A percentile compares a stretch with the other conserved stretches of the same genome.
phyloP scores from a whole-genome alignment of 2,888 invertebrate genomes.

The Peribatodes rhomboidaria region DNA sequence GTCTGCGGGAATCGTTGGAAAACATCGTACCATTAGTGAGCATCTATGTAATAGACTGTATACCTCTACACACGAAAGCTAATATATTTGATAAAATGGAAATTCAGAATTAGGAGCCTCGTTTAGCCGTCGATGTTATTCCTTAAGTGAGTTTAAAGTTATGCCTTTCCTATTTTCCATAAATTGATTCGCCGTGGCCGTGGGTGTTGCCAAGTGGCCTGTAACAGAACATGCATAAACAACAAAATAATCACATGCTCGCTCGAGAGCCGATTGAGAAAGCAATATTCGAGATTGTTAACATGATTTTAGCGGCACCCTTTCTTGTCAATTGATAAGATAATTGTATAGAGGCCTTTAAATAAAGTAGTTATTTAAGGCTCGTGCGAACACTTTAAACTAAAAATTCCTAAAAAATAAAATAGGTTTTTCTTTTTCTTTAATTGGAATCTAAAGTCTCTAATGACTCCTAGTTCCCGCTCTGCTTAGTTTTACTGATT shows the following conservation, averaged over 20 bases:
- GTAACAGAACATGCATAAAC: conserved; percentile 18
- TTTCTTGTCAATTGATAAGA: conserved; percentile 19
- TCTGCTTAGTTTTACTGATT: not conserved
- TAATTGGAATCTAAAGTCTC: too few relatives aligned
- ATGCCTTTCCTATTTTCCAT: conserved; percentile 24
- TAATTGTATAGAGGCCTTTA: not conserved
- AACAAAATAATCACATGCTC: conserved; percentile 21
- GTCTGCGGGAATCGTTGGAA: not conserved
- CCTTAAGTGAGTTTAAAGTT: conserved; percentile 24
- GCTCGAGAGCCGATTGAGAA: conserved; percentile 22
- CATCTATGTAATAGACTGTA: too few relatives aligned
- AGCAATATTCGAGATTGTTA: conserved; percentile 20
- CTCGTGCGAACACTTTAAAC: too few relatives aligned
- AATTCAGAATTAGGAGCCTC: not conserved
- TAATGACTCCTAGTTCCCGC: too few relatives aligned
- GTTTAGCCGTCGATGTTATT: conserved; percentile 3
- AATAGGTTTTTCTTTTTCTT: too few relatives aligned
- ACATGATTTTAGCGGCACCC: conserved; percentile 14
- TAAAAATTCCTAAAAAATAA: too few relatives aligned
- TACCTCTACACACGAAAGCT: not conserved
- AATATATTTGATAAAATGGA: not conserved
- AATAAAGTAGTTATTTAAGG: not conserved
- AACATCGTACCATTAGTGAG: not conserved
- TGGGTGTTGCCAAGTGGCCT: conserved; percentile 22
- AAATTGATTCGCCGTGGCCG: conserved; percentile 21